Percentiles rank a stretch among this genome's conserved stretches.
Conservation (phyloP, 2,888 invertebrate genomes). For the Ypsolopha sequella region DNA sequence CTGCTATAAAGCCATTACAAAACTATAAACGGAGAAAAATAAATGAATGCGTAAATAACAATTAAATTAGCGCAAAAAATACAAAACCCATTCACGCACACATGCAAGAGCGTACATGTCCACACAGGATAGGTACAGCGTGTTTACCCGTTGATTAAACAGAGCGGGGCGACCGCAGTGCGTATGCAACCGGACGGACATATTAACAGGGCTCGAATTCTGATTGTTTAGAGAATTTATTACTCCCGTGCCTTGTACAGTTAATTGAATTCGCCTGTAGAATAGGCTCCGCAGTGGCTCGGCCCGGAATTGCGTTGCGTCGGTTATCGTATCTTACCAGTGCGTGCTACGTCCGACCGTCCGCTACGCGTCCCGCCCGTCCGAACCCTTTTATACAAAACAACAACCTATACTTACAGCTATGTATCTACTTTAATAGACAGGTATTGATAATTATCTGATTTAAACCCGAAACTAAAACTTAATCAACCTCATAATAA, state of each 20-base stretch:
- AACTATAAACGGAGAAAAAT: background rate
- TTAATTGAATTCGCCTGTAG: constrained; percentile 69
- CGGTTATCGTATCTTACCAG: constrained; percentile 54
- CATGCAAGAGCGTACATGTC: constrained; percentile 18
- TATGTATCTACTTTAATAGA: background rate
- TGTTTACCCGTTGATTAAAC: constrained; percentile 68
- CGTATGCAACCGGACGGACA: constrained; percentile 66
- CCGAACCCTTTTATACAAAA: background rate
- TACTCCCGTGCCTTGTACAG: constrained; percentile 67
- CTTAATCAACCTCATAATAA: too few species aligned
- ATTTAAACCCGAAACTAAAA: background rate
- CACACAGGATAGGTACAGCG: constrained; percentile 30
- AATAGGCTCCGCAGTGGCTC: constrained; percentile 41
- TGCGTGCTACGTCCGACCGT: constrained; percentile 14
- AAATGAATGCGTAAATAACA: background rate
- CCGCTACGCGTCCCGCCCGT: background rate
- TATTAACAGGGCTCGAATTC: constrained; percentile 69
- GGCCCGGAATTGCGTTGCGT: constrained; percentile 45
- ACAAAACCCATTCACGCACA: constrained; percentile 21
- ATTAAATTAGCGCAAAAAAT: background rate
- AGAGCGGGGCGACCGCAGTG: constrained; percentile 59
- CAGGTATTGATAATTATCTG: background rate
- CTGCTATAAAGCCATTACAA: constrained; percentile 1
- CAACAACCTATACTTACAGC: background rate
- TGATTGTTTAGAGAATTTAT: constrained; percentile 72